These are phyloP conservation scores for Ochropleura plecta DNA, from an alignment of 2,888 invertebrate genomes.

Conservation along the genomic window DNA sequence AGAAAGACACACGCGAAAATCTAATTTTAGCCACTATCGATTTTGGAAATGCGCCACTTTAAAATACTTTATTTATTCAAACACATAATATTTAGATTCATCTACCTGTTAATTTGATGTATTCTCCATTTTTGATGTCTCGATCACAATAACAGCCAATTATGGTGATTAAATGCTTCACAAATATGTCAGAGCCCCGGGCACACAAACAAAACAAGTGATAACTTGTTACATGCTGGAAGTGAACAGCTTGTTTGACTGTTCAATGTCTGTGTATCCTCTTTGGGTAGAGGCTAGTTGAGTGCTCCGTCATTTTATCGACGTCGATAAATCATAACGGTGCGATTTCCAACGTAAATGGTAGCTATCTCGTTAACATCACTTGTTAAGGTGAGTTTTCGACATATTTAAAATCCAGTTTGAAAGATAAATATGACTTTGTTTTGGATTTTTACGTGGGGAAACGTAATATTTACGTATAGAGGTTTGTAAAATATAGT, in stretches of 20 bases:
- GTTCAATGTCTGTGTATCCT: background rate
- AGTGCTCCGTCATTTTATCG: background rate
- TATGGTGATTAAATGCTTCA: too few relatives aligned
- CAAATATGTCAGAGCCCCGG: background rate
- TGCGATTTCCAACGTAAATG: background rate
- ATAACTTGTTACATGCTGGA: slow-evolving; percentile 8
- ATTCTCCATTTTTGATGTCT: background rate
- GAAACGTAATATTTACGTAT: too few relatives aligned
- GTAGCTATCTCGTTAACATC: background rate
- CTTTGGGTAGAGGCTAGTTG: background rate
- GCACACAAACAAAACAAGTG: background rate
- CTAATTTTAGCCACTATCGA: slow-evolving; percentile 15
- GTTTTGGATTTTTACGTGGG: too few relatives aligned
- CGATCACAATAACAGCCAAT: too few relatives aligned
- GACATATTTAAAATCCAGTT: background rate
- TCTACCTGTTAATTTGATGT: background rate
- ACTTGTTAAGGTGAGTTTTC: background rate
- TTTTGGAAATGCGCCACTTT: background rate
- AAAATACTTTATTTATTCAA: background rate
- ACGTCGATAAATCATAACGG: slow-evolving; percentile 1
- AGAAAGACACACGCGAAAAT: too few relatives aligned
- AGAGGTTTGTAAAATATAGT: too few relatives aligned
- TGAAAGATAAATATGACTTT: background rate
- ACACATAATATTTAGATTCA: background rate
- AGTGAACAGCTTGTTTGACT: background rate